Percentiles rank a stretch among this genome's conserved stretches.
phyloP scores from a whole-genome alignment of 2,888 invertebrate species.

The Luperina nickerlii region DNA sequence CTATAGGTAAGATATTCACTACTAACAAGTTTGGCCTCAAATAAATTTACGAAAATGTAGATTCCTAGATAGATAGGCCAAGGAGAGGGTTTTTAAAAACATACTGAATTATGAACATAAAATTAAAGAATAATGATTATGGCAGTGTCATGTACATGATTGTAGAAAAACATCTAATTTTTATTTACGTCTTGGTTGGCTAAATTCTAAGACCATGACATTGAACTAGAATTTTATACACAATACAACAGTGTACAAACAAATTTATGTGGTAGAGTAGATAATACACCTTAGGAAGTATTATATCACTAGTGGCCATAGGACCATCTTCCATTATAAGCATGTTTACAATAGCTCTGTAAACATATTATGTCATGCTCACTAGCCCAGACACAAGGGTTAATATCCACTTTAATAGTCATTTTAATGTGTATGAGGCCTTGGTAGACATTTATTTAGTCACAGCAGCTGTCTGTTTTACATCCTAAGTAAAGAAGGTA shows the following conservation, averaged over 20 bases:
- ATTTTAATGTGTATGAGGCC: not conserved
- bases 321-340: conserved; percentile 39
- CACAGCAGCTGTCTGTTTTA: not conserved
- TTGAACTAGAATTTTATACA: not conserved
- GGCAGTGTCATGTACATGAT: too few species aligned
- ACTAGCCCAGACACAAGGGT: not conserved
- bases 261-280: conserved; percentile 12
- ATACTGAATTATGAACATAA: too few species aligned
- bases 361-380: conserved; percentile 47
- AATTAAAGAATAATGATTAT: not conserved
- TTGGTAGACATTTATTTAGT: not conserved
- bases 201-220: not conserved
- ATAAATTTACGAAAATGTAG: not conserved
- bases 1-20: not conserved
- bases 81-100: not conserved
- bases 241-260: not conserved
- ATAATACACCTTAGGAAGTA: conserved; percentile 18
- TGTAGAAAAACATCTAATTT: not conserved
- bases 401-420: not conserved
- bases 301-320: conserved; percentile 37
- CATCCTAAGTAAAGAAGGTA: not conserved
- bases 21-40: conserved; percentile 19
- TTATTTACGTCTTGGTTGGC: not conserved
- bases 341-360: conserved; percentile 43
- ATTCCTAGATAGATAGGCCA: not conserved